These are phyloP conservation scores for Psittacula derbiana DNA, from an alignment of 2,797 vertebrate genomes.

Conservation along the genomic window DNA sequence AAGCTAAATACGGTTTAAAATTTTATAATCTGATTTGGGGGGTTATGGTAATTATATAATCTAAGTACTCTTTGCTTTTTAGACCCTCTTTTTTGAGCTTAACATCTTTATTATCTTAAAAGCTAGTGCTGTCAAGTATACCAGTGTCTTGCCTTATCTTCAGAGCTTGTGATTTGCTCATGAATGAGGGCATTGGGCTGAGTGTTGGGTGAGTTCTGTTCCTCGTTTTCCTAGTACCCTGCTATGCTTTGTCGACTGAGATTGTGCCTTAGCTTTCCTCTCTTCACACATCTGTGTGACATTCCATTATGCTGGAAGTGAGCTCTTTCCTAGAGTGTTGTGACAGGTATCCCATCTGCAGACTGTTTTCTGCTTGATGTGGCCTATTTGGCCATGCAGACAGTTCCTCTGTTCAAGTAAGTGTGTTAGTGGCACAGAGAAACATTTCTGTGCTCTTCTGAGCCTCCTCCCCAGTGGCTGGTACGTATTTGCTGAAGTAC, in stretches of 20 bases:
- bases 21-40: background rate
- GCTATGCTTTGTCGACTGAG: background rate
- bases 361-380: background rate
- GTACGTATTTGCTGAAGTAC: background rate
- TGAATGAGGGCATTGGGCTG: background rate
- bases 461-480: background rate
- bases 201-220: background rate
- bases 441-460: background rate
- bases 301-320: background rate
- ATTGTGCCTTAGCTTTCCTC: background rate
- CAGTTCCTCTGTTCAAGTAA: background rate
- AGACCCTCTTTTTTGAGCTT: background rate
- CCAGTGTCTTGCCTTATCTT: background rate
- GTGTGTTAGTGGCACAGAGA: background rate
- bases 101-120: background rate
- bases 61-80: background rate
- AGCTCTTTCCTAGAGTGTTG: background rate
- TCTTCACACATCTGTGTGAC: accelerated
- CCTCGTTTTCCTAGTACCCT: background rate
- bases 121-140: background rate
- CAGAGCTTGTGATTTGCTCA: background rate
- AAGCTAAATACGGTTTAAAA: background rate
- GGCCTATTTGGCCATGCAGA: background rate
- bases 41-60: background rate
- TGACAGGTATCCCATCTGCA: background rate